These are phyloP conservation scores for Drosophila tripunctata DNA, from an alignment of 2,888 invertebrate genomes.

Conservation along the genomic window DNA sequence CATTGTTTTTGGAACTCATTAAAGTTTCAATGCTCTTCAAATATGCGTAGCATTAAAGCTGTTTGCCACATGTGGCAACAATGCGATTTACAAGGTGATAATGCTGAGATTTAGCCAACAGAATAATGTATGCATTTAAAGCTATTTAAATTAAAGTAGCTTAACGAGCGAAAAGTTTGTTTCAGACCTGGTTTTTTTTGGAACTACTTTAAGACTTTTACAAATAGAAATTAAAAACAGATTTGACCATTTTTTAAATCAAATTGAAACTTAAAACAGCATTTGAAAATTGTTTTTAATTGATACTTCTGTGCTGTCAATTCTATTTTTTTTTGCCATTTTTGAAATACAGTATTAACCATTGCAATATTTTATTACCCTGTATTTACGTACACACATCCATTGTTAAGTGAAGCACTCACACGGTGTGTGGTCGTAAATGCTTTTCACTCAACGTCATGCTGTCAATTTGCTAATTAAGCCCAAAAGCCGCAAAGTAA, in stretches of 20 bases:
- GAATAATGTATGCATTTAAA: neutral
- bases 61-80: constrained; percentile 5
- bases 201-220: too few species aligned
- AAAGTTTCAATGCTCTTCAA: constrained; percentile 51
- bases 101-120: constrained; percentile 22
- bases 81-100: constrained; percentile 16
- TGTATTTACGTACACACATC: constrained; percentile 6
- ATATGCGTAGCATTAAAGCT: constrained; percentile 52
- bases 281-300: constrained; percentile 7
- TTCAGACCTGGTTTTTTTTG: too few species aligned
- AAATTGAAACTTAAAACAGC: too few species aligned
- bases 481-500: constrained; percentile 49
- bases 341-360: constrained; percentile 1
- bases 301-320: constrained; percentile 1
- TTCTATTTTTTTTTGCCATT: neutral
- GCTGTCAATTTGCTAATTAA: constrained; percentile 68
- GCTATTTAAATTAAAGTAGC: too few species aligned
- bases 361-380: constrained; percentile 20
- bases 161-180: too few species aligned
- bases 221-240: neutral
- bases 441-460: constrained; percentile 56
- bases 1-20: constrained; percentile 50
- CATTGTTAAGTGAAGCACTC: constrained; percentile 20
- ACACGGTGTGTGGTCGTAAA: constrained; percentile 8
- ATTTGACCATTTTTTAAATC: too few species aligned